Evolutionary conservation across 2,113 vertebrate species (phyloP).

Genomic region (Bucco capensis): DNA sequence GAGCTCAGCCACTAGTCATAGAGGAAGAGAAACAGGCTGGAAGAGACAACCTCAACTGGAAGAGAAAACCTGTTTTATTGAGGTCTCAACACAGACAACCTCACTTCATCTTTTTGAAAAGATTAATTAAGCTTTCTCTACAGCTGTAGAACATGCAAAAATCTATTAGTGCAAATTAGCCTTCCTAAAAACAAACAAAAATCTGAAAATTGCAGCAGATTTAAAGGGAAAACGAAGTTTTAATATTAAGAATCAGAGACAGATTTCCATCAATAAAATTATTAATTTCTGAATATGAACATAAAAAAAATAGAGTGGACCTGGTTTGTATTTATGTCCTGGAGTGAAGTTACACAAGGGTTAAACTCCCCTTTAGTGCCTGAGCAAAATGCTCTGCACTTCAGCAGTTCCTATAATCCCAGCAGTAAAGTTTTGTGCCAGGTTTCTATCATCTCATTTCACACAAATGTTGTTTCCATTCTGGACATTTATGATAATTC

Average conservation of each 20-base stretch:
- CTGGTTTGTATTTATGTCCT: neutral
- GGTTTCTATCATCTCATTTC: neutral
- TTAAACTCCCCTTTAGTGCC: neutral
- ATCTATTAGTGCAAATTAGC: neutral
- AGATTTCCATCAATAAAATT: neutral
- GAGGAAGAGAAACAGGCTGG: neutral
- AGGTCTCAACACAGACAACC: neutral
- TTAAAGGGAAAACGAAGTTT: neutral
- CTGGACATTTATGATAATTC: neutral
- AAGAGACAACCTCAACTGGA: too few relatives aligned
- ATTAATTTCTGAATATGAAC: too few relatives aligned
- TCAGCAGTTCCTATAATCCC: neutral
- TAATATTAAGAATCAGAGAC: neutral
- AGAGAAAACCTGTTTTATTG: too few relatives aligned
- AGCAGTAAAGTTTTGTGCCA: neutral
- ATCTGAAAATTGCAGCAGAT: accelerated
- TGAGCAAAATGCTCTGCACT: neutral
- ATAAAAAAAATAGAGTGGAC: neutral
- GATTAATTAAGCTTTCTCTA: neutral
- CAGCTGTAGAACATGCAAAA: neutral
- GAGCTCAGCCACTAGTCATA: neutral
- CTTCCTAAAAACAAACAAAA: neutral
- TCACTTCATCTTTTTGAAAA: neutral
- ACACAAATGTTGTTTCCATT: neutral
- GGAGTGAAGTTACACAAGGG: neutral